Base-by-base conservation (phyloP, 1,140 invertebrate species). In the Arctopsyche grandis region DNA sequence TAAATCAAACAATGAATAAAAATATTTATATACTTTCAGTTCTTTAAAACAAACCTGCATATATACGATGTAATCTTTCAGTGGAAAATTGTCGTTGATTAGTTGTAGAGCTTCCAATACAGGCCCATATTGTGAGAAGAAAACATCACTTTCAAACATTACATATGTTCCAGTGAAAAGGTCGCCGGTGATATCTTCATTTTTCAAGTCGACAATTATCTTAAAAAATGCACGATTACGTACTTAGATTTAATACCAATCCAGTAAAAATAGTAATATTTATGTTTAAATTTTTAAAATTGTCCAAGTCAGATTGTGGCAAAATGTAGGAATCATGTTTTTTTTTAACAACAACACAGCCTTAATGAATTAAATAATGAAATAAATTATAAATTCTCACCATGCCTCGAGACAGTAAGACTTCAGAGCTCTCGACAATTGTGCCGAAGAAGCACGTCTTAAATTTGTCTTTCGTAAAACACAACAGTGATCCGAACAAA, bases 401-500 rank as follows among this genome's bases (percentile, higher is more conserved):
- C 84, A 84, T 86, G 73, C 91, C 90, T 43, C 89, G 74, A 14
- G 83, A 79, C 0, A 91, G 16, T 29, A 75, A 56, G 0, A 24
- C 76, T 52, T 85, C 43, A 48, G 93, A 88, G 56, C 92, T 86
- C 29, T 93, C 88, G 5, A 87, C 84, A 22, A 96, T 91, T 0
- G 90, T 91, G 16, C 91, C 94, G 82, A 94, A 90, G 44, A 93
- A 85, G 43, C 94, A 86, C 38, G 89, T 90, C 26, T 89, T 85
- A 85, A 95, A 96, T 66, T 92, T 88, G 83, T 94, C 91, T 43
- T 85, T 86, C 0, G 93, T 93, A 26, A 96, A 89, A 79, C 93
- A 91, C 0, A 96, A 82, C n/a, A 96, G 85, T 0, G 93, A 92
- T 0, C 94, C 94, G 85, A 86, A 91, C 83, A 95, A 89, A 29